phyloP scores from a whole-genome alignment of 2,888 invertebrate species.

The Cetonia aurata region DNA sequence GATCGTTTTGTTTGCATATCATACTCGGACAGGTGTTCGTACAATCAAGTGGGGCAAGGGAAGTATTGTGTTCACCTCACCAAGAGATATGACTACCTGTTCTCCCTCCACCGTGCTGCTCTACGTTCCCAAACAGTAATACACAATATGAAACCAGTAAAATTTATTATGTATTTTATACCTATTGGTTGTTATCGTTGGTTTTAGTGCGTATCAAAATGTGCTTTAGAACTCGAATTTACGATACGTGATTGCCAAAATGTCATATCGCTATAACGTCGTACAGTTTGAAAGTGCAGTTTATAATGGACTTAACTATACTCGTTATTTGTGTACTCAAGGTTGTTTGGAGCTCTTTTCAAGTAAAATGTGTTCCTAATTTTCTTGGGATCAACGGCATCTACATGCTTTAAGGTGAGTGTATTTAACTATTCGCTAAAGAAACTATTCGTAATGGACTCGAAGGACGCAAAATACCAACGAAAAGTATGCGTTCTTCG shows the following conservation, averaged over 20 bases:
- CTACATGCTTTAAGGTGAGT: constrained; percentile 53
- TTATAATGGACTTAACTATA: constrained; percentile 34
- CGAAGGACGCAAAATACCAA: constrained; percentile 1
- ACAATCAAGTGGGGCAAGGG: constrained; percentile 44
- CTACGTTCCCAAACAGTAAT: constrained; percentile 54
- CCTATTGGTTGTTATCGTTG: constrained; percentile 32
- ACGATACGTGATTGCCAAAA: constrained; percentile 29
- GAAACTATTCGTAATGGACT: neutral
- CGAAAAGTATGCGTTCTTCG: constrained; percentile 2
- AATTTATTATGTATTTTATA: constrained; percentile 42
- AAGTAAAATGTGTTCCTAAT: constrained; percentile 54
- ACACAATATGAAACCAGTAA: constrained; percentile 49
- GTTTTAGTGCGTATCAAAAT: constrained; percentile 34
- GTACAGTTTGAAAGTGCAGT: constrained; percentile 46
- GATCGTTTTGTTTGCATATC: constrained; percentile 34
- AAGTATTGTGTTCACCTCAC: constrained; percentile 52
- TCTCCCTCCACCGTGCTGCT: constrained; percentile 60
- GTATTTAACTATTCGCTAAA: constrained; percentile 11
- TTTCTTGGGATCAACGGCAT: constrained; percentile 55
- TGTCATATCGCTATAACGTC: constrained; percentile 8
- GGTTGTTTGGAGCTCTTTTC: constrained; percentile 54
- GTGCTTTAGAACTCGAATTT: constrained; percentile 38
- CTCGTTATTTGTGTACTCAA: constrained; percentile 52
- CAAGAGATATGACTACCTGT: constrained; percentile 62
- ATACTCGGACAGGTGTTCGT: constrained; percentile 50